A percentile compares a stretch with the other conserved stretches of the same genome.
phyloP scores from a whole-genome alignment of 2,113 vertebrate species.

The Spilogale gracilis region DNA sequence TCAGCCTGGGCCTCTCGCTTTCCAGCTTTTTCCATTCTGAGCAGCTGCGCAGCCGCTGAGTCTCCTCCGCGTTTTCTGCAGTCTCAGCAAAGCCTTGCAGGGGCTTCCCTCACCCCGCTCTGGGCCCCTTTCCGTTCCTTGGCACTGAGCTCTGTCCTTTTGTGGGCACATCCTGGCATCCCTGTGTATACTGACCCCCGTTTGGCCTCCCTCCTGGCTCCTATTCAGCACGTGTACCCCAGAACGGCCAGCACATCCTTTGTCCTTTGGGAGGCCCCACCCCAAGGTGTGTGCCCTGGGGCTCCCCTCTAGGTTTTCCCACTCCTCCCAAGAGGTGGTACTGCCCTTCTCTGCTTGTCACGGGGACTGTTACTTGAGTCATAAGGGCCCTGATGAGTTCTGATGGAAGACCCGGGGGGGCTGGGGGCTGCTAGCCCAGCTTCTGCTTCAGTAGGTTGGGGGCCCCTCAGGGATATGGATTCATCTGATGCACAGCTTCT shows the following conservation, averaged over 20 bases:
- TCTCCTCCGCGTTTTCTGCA: not conserved
- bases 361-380: not conserved
- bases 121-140: not conserved
- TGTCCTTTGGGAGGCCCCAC: not conserved
- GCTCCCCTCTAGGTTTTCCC: not conserved
- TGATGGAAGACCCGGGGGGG: not conserved
- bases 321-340: not conserved
- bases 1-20: not conserved
- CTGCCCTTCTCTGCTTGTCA: not conserved
- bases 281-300: not conserved
- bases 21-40: too few species aligned
- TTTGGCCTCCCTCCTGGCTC: fast-evolving
- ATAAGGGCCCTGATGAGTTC: not conserved
- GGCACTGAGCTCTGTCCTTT: not conserved
- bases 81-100: not conserved
- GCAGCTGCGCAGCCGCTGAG: not conserved
- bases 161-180: not conserved
- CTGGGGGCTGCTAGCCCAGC: not conserved
- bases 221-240: not conserved
- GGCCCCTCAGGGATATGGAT: fast-evolving
- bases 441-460: not conserved
- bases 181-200: not conserved
- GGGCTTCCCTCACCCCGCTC: too few species aligned
- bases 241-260: not conserved
- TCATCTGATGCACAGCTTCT: not conserved